A percentile compares a stretch with the other conserved stretches of the same genome.
These are phyloP conservation scores for Carterocephalus palaemon DNA, from an alignment of 2,888 invertebrate species.

Conservation along the genomic window DNA sequence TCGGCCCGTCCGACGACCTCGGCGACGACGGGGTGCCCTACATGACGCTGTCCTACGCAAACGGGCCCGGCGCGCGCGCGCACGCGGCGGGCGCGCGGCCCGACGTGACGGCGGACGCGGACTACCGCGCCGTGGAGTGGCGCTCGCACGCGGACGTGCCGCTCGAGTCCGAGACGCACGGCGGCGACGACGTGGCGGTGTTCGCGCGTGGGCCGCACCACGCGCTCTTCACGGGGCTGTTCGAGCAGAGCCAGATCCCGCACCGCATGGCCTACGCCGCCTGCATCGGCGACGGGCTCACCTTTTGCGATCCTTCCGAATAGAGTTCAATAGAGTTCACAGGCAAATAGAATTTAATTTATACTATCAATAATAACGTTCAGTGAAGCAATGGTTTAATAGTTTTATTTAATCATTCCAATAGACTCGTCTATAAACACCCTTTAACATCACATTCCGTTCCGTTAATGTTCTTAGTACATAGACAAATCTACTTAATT, in stretches of 20 bases:
- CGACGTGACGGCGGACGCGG: constrained; percentile 48
- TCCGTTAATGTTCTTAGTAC: too few relatives aligned
- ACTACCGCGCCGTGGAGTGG: constrained; percentile 38
- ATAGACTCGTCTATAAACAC: too few relatives aligned
- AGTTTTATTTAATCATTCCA: too few relatives aligned
- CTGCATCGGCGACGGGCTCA: constrained; percentile 81
- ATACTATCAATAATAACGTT: too few relatives aligned
- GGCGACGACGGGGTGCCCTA: constrained; percentile 65
- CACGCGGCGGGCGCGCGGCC: constrained; percentile 49
- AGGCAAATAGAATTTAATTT: too few relatives aligned
- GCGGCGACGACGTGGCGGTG: constrained; percentile 88
- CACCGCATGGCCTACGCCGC: constrained; percentile 85
- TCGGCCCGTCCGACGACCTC: constrained; percentile 47
- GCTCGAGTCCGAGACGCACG: constrained; percentile 82
- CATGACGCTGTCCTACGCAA: constrained; percentile 78
- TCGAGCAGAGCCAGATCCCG: constrained; percentile 88
- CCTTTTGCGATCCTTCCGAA: constrained; percentile 44
- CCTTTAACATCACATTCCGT: too few relatives aligned
- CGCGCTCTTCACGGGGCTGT: constrained; percentile 85
- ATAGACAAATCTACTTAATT: too few relatives aligned
- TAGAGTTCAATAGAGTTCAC: too few relatives aligned
- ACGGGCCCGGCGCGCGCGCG: constrained; percentile 74
- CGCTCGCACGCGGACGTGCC: constrained; percentile 72
- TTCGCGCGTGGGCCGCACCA: constrained; percentile 85
- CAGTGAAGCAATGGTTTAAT: too few relatives aligned